Base-by-base conservation (phyloP, 2,888 invertebrate species). In the Harpalus rubripes region DNA sequence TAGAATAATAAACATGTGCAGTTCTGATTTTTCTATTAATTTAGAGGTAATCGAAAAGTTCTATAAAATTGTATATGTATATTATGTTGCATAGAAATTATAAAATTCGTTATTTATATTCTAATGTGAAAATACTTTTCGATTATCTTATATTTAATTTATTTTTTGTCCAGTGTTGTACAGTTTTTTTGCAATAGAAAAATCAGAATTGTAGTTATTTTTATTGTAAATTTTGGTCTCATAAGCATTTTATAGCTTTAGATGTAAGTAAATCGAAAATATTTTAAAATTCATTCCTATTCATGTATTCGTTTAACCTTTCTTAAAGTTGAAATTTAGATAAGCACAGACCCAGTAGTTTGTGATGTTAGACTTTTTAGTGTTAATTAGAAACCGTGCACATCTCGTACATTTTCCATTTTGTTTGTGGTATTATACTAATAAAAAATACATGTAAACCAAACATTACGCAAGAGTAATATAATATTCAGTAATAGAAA, bases 231-330 rank as follows among this genome's bases (percentile, higher is more conserved):
- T 68, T 68, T 78, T 78, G 84, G 84, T 84, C 84, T 84, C 84
- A 84, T 76, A 84, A 61, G 84, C 84, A 84, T 84, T 84, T 84
- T 61, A 61, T 78, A 63, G 76, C 76, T 84, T 16, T 84, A 84
- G 76, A 58, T 76, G n/a, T 84, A 82, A 58, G 58, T 26, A 84
- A 41, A 68, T 72, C 74, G 56, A 39, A 72, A 58, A 72, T 81
- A 56, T 58, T 83, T 83, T 83, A 83, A 83, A 72, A 52, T 83
- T 74, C 83, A 83, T 83, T 83, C 83, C 83, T 74, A 74, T 80
- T 61, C 68, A 39, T 68, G 68, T 80, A 22, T 76, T 76, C 76
- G 22, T 76, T 76, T 76, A 15, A 76, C 76, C 56, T 68, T 68
- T 63, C 63, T 63, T 74, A 41, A 74, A 74, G 72, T 74, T 74